Evolutionary conservation across 2,888 invertebrate genomes (phyloP).

Genomic region (Heliothis peltigera): DNA sequence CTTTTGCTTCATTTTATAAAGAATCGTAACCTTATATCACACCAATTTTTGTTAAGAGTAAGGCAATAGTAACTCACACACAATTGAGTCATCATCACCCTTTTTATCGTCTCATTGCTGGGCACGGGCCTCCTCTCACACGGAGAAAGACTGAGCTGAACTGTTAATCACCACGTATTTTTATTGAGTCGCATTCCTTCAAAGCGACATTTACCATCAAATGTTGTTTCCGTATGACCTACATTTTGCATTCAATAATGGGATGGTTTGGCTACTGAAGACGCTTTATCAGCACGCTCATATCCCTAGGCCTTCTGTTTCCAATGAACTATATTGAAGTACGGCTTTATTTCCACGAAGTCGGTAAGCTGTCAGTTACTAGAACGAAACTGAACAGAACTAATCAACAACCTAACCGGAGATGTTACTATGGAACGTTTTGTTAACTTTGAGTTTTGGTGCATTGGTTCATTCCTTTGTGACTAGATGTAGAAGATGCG

Average conservation of each 20-base stretch:
- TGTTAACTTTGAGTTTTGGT: not conserved
- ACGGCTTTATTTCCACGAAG: not conserved
- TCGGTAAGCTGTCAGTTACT: constrained; percentile 2
- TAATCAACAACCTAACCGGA: not conserved
- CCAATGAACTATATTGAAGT: constrained; percentile 6
- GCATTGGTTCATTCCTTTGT: not conserved
- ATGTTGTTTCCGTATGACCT: constrained; percentile 11
- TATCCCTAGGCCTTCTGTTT: constrained; percentile 6
- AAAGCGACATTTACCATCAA: too few species aligned
- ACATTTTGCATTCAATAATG: constrained; percentile 5
- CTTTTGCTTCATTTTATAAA: too few species aligned
- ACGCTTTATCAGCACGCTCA: constrained; percentile 1
- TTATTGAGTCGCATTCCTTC: too few species aligned
- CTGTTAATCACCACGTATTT: too few species aligned
- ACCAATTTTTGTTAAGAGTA: too few species aligned
- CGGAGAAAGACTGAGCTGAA: too few species aligned
- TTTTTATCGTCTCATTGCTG: too few species aligned
- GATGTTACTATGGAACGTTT: not conserved
- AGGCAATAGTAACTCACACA: too few species aligned
- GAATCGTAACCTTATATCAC: too few species aligned
- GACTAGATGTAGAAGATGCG: not conserved
- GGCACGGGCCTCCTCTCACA: too few species aligned
- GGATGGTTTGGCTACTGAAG: not conserved
- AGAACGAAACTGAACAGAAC: constrained; percentile 1
- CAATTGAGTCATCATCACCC: too few species aligned